Evolutionary conservation across 2,888 invertebrate species (phyloP).

Genomic region (Drosophila maculinotata): DNA sequence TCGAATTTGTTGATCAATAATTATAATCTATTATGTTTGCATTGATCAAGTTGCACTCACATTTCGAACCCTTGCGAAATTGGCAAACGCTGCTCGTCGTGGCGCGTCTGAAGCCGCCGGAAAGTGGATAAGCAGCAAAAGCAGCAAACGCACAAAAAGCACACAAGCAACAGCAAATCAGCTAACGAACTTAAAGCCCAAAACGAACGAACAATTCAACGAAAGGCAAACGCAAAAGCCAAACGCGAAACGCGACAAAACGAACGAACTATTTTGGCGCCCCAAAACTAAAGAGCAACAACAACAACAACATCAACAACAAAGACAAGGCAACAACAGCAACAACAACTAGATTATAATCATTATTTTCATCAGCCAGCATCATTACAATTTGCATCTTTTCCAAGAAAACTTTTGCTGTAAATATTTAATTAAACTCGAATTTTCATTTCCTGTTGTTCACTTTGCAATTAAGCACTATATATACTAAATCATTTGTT

Average conservation of each 20-base stretch:
- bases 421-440: slow-evolving; percentile 53
- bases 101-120: slow-evolving; percentile 73
- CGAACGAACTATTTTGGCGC: slow-evolving; percentile 62
- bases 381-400: slow-evolving; percentile 54
- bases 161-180: slow-evolving; percentile 13
- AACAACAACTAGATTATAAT: slow-evolving; percentile 30
- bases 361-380: slow-evolving; percentile 34
- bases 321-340: slow-evolving; percentile 30
- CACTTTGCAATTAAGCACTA: slow-evolving; percentile 22
- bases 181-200: slow-evolving; percentile 42
- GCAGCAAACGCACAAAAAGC: slow-evolving; percentile 21
- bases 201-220: slow-evolving; percentile 54
- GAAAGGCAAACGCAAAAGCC: slow-evolving; percentile 39
- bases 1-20: slow-evolving; percentile 29
- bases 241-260: slow-evolving; percentile 29
- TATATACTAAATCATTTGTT: slow-evolving; percentile 46
- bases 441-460: slow-evolving; percentile 45
- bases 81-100: slow-evolving; percentile 64
- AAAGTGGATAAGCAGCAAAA: slow-evolving; percentile 37
- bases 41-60: slow-evolving; percentile 52
- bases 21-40: slow-evolving; percentile 66
- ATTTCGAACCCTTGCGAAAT: slow-evolving; percentile 75
- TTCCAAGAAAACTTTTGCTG: slow-evolving; percentile 72
- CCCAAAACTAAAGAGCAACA: slow-evolving; percentile 38
- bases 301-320: slow-evolving; percentile 33